These are phyloP conservation scores for Poliocrania exsul DNA, from an alignment of 2,797 vertebrate genomes.

Conservation along the genomic window DNA sequence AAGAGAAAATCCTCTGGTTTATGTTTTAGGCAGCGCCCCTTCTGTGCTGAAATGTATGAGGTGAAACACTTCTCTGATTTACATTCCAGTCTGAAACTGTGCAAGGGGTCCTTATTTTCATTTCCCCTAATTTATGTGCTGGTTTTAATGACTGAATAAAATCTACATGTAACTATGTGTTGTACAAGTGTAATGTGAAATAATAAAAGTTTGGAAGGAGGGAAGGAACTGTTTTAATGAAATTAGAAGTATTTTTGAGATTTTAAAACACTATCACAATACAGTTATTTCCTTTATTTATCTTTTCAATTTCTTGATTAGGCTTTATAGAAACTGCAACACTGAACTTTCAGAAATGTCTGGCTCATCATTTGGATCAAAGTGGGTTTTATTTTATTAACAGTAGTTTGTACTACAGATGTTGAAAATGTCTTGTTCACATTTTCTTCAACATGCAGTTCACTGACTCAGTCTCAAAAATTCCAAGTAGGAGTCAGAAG, in stretches of 20 bases:
- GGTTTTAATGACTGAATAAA: neutral
- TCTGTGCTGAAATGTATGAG: neutral
- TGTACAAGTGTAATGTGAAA: neutral
- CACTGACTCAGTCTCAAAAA: constrained; percentile 19
- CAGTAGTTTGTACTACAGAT: neutral
- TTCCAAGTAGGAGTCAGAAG: constrained; percentile 30
- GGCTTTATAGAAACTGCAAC: neutral
- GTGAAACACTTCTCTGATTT: neutral
- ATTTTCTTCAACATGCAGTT: constrained; percentile 35
- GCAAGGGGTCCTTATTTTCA: neutral
- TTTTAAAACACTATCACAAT: neutral
- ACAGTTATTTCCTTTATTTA: neutral
- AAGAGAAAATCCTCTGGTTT: neutral
- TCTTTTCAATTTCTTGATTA: neutral
- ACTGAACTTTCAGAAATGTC: neutral
- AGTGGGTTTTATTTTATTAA: neutral
- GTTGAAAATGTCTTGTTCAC: constrained; percentile 6
- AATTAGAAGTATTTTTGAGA: neutral
- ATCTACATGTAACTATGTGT: neutral
- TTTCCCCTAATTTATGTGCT: neutral
- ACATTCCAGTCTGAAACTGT: neutral
- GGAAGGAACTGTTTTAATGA: neutral
- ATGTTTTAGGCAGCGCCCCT: neutral
- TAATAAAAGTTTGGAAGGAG: neutral
- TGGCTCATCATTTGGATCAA: neutral